Conservation (phyloP, 2,113 vertebrate species). For the Albula goreensis region DNA sequence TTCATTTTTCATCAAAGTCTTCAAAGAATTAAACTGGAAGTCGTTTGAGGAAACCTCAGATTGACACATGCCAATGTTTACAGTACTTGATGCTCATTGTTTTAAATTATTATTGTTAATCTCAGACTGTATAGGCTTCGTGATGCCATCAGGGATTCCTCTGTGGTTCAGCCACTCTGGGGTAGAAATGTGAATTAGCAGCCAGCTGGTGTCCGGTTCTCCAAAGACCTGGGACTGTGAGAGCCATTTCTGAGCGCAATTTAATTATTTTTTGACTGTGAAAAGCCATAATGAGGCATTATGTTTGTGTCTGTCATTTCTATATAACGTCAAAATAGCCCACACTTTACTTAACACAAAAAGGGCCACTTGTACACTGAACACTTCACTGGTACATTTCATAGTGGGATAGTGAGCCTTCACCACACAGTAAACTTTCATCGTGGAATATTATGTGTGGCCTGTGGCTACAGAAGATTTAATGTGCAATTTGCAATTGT, state of each 20-base stretch:
- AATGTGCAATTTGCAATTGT: too few species aligned
- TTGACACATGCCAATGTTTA: neutral
- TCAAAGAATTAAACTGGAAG: conserved; percentile 58
- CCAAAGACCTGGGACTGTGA: too few species aligned
- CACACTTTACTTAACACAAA: neutral
- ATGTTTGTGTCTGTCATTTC: too few species aligned
- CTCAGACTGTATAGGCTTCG: neutral
- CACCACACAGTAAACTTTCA: too few species aligned
- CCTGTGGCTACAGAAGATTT: neutral
- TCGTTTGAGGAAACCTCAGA: neutral
- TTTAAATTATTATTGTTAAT: conserved; percentile 46
- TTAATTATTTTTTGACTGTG: too few species aligned
- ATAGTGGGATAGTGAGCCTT: neutral
- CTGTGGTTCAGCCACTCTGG: neutral
- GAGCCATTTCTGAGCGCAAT: too few species aligned
- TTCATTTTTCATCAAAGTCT: conserved; percentile 44
- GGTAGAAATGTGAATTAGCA: neutral
- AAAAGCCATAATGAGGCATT: neutral
- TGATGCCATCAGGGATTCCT: neutral
- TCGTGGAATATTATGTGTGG: neutral
- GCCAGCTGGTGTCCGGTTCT: neutral
- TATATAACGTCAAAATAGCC: too few species aligned
- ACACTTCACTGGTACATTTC: neutral
- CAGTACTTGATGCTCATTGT: conserved; percentile 24
- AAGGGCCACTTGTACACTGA: neutral